Evolutionary conservation across 1,140 invertebrate species (phyloP), one percentile per base, ranked within the genome.

Genomic region (Eriosoma lanigerum): DNA sequence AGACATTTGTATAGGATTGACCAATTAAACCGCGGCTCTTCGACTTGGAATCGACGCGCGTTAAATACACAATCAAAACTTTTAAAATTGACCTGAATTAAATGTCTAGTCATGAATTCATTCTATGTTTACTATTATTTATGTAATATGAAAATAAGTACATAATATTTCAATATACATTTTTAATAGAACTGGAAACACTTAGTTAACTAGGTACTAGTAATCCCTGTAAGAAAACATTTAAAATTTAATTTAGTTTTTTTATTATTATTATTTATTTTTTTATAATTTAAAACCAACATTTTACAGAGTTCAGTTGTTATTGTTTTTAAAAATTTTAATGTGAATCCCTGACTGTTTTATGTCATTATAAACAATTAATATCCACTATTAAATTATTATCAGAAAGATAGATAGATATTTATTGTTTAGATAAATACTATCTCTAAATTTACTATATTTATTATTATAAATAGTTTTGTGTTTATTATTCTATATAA

Each of bases 11-110:
- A 90, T 15, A 84, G 86, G 56, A 89, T 88, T 29, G 90, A 92
- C 80, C 92, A 95, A 83, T 87, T 95, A 44, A 96, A 95, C 85
- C 88, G 95, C 68, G 95, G 95, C 9, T 82, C 82, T 15, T 81
- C 73, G 48, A 50, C 82, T n/a, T 81, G 83, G 58, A 56, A 86
- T 86, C 80, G 86, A 86, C 52, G 72, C 17, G 24, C 29, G 4
- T 29, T 32, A 24, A 9, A 19, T 12, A 5, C 75, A 62, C 29
- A 60, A 26, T 46, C 75, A 48, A 78, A 78, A 46, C 52, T 78
- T 48, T 10, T 60, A 24, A 78, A 58, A 62, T 46, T 78, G 15
- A 32, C 15, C 9, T 78, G 26, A 78, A 48, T n/a, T 46, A 78
- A 21, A 3, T 29, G 26, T 19, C 38, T 46, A 46, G 38, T 48